phyloP scores from a whole-genome alignment of 2,797 vertebrate species.

The Myotis daubentonii region DNA sequence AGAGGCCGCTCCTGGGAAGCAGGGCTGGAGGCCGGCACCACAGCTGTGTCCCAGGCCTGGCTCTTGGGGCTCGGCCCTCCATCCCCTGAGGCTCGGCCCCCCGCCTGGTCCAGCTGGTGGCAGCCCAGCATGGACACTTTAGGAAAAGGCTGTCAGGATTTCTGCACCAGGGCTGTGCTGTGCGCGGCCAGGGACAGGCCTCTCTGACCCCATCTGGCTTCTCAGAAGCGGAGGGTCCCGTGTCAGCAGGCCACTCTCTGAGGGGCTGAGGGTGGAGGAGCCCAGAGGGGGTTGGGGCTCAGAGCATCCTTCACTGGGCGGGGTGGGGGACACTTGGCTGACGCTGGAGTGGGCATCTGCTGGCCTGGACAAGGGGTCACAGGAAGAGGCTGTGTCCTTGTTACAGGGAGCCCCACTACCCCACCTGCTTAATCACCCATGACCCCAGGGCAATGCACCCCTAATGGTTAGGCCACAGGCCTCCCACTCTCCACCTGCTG shows the following conservation, averaged over 20 bases:
- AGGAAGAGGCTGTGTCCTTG: neutral
- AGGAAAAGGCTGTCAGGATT: neutral
- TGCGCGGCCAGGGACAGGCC: neutral
- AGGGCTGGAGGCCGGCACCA: neutral
- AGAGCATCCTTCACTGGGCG: neutral
- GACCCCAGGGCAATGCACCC: fast-evolving
- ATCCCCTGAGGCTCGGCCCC: too few relatives aligned
- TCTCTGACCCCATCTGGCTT: neutral
- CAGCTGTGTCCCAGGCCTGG: neutral
- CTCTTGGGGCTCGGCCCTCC: neutral
- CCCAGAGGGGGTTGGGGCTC: neutral
- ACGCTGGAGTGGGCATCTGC: neutral
- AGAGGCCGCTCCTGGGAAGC: neutral
- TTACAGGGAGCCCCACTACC: neutral
- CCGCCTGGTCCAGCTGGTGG: neutral
- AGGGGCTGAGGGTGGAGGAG: neutral
- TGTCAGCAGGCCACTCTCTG: neutral
- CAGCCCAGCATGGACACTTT: neutral
- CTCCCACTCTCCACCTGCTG: fast-evolving
- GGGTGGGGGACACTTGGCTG: neutral
- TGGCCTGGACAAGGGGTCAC: neutral
- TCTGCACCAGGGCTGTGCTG: neutral
- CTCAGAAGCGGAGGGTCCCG: neutral
- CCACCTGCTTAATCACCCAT: neutral
- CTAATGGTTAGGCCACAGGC: conserved; percentile 17